These are phyloP conservation scores for Hippocampus mohnikei DNA, from an alignment of 2,113 vertebrate genomes.

Conservation along the genomic window DNA sequence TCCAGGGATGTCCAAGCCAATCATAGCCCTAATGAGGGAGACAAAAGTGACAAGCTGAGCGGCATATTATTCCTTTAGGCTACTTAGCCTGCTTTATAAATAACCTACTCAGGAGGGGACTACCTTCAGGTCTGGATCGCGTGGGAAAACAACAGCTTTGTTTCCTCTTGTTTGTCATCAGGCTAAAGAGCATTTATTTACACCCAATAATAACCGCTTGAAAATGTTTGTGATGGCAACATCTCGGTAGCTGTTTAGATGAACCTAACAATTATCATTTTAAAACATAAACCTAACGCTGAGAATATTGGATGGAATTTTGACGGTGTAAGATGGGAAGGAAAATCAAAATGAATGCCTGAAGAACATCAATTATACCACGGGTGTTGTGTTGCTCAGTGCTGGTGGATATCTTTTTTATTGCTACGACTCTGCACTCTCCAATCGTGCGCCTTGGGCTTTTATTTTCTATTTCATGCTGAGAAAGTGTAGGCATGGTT, in stretches of 20 bases:
- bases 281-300: background rate
- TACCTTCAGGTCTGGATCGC: background rate
- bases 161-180: background rate
- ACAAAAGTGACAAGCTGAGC: constrained; percentile 43
- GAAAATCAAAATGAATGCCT: constrained; percentile 2
- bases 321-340: background rate
- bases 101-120: constrained; percentile 39
- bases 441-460: constrained; percentile 12
- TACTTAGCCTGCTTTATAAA: constrained; percentile 54
- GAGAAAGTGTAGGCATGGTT: constrained; percentile 4
- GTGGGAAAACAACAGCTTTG: constrained; percentile 1
- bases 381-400: constrained; percentile 1
- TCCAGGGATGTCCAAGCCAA: constrained; percentile 60
- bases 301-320: background rate
- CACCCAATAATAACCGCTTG: background rate
- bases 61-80: constrained; percentile 59
- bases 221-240: background rate
- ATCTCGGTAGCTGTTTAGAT: background rate
- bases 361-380: constrained; percentile 8
- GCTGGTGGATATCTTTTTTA: background rate
- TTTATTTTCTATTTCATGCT: constrained; percentile 9
- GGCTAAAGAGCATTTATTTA: background rate
- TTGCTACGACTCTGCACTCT: constrained; percentile 1
- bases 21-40: constrained; percentile 58
- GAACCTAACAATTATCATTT: too few species aligned